These are phyloP conservation scores for Neopelma chrysocephalum DNA, from an alignment of 2,797 vertebrate species.

Conservation along the genomic window DNA sequence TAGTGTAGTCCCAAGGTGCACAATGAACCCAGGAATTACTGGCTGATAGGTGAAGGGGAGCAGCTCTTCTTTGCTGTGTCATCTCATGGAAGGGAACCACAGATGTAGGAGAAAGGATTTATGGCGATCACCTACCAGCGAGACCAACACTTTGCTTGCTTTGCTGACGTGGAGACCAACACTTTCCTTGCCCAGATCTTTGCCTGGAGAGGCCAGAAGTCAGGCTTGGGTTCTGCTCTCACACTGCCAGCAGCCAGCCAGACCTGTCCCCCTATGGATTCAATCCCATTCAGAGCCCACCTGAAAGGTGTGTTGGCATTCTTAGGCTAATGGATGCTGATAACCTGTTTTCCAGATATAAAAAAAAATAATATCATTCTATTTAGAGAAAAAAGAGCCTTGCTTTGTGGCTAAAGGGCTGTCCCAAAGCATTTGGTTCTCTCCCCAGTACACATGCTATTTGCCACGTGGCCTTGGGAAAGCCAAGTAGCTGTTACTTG, in stretches of 20 bases:
- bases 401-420: neutral
- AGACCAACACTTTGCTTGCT: rapidly evolving
- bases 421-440: neutral
- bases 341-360: neutral
- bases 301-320: neutral
- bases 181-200: rapidly evolving
- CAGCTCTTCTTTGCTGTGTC: neutral
- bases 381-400: neutral
- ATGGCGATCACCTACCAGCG: rapidly evolving
- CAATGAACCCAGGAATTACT: neutral
- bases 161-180: rapidly evolving
- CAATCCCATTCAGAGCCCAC: neutral
- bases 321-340: neutral
- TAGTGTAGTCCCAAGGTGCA: neutral
- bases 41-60: neutral
- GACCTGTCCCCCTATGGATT: neutral
- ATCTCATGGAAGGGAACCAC: neutral
- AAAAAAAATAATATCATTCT: neutral
- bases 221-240: neutral
- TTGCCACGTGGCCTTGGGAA: neutral
- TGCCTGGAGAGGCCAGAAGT: neutral
- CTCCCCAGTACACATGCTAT: neutral
- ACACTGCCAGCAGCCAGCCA: neutral
- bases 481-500: neutral
- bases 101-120: neutral